Evolutionary conservation across 2,888 invertebrate genomes (phyloP).

Genomic region (Sericinus montela): DNA sequence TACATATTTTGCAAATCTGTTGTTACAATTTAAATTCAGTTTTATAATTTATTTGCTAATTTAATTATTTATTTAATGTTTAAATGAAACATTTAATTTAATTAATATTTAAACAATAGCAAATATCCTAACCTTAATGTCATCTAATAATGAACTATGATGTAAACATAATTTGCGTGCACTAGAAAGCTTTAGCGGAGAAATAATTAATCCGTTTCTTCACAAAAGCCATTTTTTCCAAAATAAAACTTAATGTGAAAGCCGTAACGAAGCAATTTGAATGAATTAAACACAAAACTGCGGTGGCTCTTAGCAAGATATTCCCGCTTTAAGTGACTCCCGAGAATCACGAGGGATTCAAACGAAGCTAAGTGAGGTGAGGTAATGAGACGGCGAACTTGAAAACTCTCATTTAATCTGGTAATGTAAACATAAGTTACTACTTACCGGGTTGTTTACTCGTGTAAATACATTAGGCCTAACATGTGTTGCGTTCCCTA

Average conservation of each 20-base stretch:
- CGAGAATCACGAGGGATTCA: constrained; percentile 22
- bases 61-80: too few relatives aligned
- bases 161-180: background rate
- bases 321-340: constrained; percentile 14
- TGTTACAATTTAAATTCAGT: too few relatives aligned
- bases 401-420: constrained; percentile 26
- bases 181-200: background rate
- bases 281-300: constrained; percentile 2
- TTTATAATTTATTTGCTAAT: too few relatives aligned
- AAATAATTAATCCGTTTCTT: constrained; percentile 1
- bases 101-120: too few relatives aligned
- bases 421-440: constrained; percentile 25
- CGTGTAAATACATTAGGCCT: constrained; percentile 20
- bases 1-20: too few relatives aligned
- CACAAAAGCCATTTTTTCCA: background rate
- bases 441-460: constrained; percentile 17
- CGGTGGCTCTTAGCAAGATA: constrained; percentile 10
- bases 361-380: constrained; percentile 20
- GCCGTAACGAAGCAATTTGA: constrained; percentile 10
- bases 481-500: constrained; percentile 1
- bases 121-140: too few relatives aligned
- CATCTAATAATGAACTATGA: too few relatives aligned
- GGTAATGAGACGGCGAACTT: constrained; percentile 26
- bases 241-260: constrained; percentile 8
- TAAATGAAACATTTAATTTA: too few relatives aligned